phyloP scores from a whole-genome alignment of 2,113 vertebrate genomes.

The human region DNA sequence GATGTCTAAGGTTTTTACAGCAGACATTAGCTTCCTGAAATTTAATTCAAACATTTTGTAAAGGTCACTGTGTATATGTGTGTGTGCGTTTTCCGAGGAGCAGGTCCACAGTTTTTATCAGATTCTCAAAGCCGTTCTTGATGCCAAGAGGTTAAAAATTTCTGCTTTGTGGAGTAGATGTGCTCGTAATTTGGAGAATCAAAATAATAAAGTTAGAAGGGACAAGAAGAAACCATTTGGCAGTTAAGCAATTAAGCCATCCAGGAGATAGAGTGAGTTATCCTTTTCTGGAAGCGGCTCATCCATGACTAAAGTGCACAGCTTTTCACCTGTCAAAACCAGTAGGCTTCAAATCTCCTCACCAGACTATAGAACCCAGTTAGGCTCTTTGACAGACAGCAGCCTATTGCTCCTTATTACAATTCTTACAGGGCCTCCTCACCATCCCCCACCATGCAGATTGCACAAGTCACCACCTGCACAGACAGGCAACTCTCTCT shows the following conservation, averaged over 20 bases:
- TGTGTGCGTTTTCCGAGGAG: background rate
- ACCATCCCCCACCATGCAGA: background rate
- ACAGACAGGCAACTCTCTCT: background rate
- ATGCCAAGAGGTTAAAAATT: background rate
- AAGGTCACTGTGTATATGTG: background rate
- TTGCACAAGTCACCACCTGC: background rate
- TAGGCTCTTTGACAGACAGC: background rate
- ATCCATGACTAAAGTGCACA: constrained; percentile 22
- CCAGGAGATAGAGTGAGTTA: constrained; percentile 8
- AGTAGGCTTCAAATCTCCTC: constrained; percentile 6
- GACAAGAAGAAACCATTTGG: constrained; percentile 25
- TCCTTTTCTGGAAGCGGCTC: constrained; percentile 32
- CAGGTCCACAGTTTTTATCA: background rate
- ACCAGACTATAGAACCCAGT: background rate
- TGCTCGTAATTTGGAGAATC: constrained; percentile 55
- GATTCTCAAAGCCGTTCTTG: background rate
- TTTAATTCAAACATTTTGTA: background rate
- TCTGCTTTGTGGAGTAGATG: constrained; percentile 1
- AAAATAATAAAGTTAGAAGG: constrained; percentile 55
- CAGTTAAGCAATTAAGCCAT: background rate
- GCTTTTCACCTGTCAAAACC: constrained; percentile 57
- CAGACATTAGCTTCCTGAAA: background rate
- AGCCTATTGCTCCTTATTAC: background rate
- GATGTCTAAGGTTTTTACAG: background rate
- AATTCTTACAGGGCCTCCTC: background rate